These are phyloP conservation scores for Crotalus helleri DNA, from an alignment of 2,113 vertebrate genomes.

Conservation along the genomic window DNA sequence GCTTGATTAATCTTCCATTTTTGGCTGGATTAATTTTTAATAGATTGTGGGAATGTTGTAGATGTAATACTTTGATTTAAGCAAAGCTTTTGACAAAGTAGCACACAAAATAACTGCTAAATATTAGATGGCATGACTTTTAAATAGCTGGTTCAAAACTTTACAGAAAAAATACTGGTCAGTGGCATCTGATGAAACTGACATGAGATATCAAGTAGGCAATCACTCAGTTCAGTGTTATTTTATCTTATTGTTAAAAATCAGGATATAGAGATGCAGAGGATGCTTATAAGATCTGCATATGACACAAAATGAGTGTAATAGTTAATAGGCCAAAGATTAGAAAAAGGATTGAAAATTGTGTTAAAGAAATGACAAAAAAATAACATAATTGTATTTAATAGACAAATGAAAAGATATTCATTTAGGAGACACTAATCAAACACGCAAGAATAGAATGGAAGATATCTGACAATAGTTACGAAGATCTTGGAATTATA, in stretches of 20 bases:
- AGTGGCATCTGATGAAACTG: neutral
- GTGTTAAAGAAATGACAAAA: neutral
- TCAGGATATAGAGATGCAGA: neutral
- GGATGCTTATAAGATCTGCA: neutral
- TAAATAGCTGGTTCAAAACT: neutral
- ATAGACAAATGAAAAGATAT: neutral
- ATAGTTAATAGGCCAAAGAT: neutral
- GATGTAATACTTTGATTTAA: neutral
- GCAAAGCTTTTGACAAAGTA: neutral
- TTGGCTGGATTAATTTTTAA: neutral
- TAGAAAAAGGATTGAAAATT: neutral
- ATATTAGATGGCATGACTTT: neutral
- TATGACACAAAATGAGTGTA: neutral
- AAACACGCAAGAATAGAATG: neutral
- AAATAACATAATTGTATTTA: neutral
- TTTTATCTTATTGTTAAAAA: neutral
- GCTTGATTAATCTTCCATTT: neutral
- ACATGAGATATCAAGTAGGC: neutral
- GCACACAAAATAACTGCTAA: neutral
- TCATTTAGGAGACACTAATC: neutral
- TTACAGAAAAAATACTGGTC: neutral
- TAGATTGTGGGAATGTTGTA: neutral
- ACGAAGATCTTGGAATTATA: neutral
- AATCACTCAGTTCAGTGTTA: neutral
- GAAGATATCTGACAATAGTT: neutral